Conservation (phyloP, 1,140 invertebrate genomes). For the Drosophila sturtevanti region DNA sequence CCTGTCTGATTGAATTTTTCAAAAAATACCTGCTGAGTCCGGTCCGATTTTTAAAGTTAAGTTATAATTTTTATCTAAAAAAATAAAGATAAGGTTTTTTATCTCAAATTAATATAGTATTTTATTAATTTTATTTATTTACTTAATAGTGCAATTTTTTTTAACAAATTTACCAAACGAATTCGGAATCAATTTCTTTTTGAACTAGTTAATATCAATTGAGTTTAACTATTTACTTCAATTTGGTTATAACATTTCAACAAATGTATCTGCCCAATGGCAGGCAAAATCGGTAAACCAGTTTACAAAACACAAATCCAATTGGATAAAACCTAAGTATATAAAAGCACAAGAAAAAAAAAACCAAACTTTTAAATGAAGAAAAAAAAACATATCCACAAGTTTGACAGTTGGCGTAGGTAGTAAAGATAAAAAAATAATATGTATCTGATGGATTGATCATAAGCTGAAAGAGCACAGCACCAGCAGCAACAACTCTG, state of each 20-base stretch:
- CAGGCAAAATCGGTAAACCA: conserved; percentile 37
- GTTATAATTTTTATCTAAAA: too few relatives aligned
- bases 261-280: conserved; percentile 39
- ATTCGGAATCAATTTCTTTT: too few relatives aligned
- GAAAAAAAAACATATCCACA: not conserved
- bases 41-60: too few relatives aligned
- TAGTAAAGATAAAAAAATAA: conserved; percentile 41
- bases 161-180: too few relatives aligned
- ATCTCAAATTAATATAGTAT: too few relatives aligned
- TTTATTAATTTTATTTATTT: too few relatives aligned
- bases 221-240: not conserved
- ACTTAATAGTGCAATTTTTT: too few relatives aligned
- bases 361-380: conserved; percentile 24
- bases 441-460: conserved; percentile 39
- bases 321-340: conserved; percentile 53
- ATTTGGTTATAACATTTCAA: not conserved
- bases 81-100: too few relatives aligned
- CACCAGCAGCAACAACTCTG: conserved; percentile 62
- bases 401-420: conserved; percentile 45
- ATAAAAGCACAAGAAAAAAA: conserved; percentile 22
- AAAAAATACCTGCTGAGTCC: too few relatives aligned
- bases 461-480: conserved; percentile 55
- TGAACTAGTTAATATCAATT: not conserved
- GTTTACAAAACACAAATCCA: conserved; percentile 71
- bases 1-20: too few relatives aligned